These are phyloP conservation scores for Euspilapteryx auroguttella DNA, from an alignment of 2,888 invertebrate genomes.

Conservation along the genomic window DNA sequence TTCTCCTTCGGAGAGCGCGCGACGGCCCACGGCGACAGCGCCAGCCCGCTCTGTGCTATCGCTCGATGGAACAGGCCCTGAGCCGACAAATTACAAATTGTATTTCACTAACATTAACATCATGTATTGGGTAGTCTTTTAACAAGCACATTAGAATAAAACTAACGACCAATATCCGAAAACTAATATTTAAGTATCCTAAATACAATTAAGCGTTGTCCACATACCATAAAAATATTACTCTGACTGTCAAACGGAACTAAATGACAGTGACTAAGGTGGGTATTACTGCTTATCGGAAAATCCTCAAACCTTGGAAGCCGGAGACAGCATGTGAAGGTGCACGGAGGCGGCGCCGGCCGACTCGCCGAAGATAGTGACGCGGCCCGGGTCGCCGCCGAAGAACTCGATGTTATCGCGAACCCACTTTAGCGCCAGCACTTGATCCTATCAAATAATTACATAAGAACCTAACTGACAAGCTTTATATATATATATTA, in stretches of 20 bases:
- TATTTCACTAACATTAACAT: too few relatives aligned
- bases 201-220: background rate
- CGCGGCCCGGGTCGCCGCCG: conserved; percentile 58
- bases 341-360: conserved; percentile 65
- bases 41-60: conserved; percentile 64
- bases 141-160: too few relatives aligned
- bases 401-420: conserved; percentile 62
- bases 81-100: too few relatives aligned
- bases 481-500: too few relatives aligned
- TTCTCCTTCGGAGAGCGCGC: conserved; percentile 45
- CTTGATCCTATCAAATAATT: conserved; percentile 64
- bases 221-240: too few relatives aligned
- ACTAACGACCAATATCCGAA: too few relatives aligned
- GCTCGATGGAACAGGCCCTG: conserved; percentile 65
- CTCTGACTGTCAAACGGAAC: too few relatives aligned
- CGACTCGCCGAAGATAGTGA: conserved; percentile 65
- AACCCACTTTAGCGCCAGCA: conserved; percentile 64
- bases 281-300: background rate
- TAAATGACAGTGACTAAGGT: too few relatives aligned
- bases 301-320: conserved; percentile 29
- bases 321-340: conserved; percentile 56
- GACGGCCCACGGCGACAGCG: conserved; percentile 65
- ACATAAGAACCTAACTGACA: too few relatives aligned
- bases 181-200: too few relatives aligned
- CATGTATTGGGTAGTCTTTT: too few relatives aligned